These are phyloP conservation scores for Conchocele bisecta DNA, from an alignment of 2,888 invertebrate species.

Conservation along the genomic window DNA sequence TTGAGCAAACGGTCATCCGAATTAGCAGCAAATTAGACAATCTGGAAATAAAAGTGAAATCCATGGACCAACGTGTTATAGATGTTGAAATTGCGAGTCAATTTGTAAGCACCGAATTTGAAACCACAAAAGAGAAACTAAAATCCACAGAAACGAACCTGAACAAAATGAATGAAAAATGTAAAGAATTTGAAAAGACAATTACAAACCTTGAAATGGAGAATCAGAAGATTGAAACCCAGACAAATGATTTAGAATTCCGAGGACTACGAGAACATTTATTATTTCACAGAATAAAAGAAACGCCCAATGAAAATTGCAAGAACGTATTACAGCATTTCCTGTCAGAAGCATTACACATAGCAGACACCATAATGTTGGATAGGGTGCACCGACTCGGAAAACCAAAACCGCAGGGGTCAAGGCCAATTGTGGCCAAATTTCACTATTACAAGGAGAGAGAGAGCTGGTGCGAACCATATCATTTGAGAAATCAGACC, in stretches of 20 bases:
- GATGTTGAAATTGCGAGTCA: constrained; percentile 2
- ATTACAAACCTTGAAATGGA: not conserved
- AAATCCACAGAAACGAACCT: not conserved
- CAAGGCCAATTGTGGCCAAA: constrained; percentile 9
- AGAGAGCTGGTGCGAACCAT: constrained; percentile 3
- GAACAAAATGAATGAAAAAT: not conserved
- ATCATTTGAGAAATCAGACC: not conserved
- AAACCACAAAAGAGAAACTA: constrained; percentile 1
- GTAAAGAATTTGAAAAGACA: constrained; percentile 1
- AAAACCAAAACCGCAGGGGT: not conserved
- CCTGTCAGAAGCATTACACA: not conserved
- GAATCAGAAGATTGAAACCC: not conserved
- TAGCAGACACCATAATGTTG: not conserved
- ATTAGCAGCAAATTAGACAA: not conserved
- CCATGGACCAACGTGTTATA: not conserved
- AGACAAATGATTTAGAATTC: constrained; percentile 7
- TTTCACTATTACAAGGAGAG: constrained; percentile 3
- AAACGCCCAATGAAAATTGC: constrained; percentile 5
- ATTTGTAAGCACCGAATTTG: not conserved
- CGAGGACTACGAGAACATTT: constrained; percentile 4
- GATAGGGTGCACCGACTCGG: constrained; percentile 2
- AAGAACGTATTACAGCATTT: not conserved
- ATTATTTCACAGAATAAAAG: not conserved
- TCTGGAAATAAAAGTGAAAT: not conserved
- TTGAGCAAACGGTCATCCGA: not conserved